Conservation (phyloP, 2,113 vertebrate genomes). For the Cervus canadensis region DNA sequence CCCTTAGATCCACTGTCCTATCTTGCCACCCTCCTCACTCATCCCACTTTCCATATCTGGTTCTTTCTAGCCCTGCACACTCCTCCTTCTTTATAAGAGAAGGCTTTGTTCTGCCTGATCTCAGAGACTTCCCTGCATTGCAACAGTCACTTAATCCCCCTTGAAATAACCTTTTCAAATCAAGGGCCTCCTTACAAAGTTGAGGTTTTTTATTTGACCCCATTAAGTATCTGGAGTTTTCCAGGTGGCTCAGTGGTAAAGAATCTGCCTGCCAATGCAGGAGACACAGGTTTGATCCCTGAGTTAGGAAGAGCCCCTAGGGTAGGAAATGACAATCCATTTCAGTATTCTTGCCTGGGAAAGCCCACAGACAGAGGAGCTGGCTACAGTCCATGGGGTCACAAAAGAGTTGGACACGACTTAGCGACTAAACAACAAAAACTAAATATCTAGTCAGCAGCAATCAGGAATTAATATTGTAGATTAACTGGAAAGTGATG, state of each 20-base stretch:
- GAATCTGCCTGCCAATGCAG: background rate
- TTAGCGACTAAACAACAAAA: background rate
- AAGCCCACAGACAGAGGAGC: background rate
- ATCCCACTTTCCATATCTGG: background rate
- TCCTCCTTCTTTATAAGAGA: background rate
- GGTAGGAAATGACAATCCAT: background rate
- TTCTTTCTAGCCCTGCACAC: background rate
- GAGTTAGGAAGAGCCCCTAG: background rate
- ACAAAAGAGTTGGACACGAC: background rate
- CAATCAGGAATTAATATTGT: background rate
- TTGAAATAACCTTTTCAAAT: background rate
- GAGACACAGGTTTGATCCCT: background rate
- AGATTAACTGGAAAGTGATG: background rate
- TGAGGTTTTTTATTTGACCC: background rate
- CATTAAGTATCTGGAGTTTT: background rate
- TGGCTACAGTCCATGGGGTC: background rate
- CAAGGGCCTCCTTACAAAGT: background rate
- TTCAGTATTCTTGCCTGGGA: background rate
- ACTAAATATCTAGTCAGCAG: background rate
- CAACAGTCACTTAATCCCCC: background rate
- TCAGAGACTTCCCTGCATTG: background rate
- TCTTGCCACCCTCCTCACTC: background rate
- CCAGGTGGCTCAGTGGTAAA: background rate
- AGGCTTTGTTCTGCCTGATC: background rate
- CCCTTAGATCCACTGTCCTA: background rate